Conservation (phyloP, 1,140 invertebrate genomes). For the Proales similis region DNA sequence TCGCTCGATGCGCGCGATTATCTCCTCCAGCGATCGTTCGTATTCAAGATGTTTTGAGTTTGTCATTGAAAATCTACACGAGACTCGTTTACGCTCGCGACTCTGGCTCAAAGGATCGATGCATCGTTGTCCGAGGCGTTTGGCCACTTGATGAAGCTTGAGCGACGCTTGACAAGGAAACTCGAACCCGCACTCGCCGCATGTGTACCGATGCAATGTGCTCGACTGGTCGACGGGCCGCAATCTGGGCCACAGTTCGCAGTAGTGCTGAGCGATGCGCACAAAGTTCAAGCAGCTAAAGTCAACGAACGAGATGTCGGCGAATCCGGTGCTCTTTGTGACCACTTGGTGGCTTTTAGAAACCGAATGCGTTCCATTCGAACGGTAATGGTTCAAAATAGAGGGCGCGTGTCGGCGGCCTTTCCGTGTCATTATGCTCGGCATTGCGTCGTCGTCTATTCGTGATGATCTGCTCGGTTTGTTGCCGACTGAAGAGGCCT, state of each 20-base stretch:
- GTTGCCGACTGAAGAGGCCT: not conserved
- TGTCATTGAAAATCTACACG: conserved; percentile 32
- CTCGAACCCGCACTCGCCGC: conserved; percentile 19
- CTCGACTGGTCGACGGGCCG: conserved; percentile 1
- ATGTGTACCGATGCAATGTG: conserved; percentile 31
- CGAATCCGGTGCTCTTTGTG: conserved; percentile 25
- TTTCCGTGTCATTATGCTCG: conserved; percentile 25
- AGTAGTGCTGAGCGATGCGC: conserved; percentile 11
- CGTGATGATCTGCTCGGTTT: not conserved
- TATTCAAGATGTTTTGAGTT: conserved; percentile 26
- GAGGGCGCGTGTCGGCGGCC: not conserved
- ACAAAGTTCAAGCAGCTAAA: conserved; percentile 33
- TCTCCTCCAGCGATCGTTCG: conserved; percentile 5
- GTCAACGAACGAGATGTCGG: conserved; percentile 21
- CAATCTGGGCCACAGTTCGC: conserved; percentile 30
- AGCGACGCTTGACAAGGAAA: conserved; percentile 12
- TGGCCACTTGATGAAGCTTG: conserved; percentile 4
- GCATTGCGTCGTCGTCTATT: not conserved
- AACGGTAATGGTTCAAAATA: not conserved
- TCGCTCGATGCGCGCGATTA: not conserved
- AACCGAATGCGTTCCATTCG: not conserved
- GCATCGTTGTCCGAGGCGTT: not conserved
- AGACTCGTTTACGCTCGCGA: too few relatives aligned
- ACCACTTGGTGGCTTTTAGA: conserved; percentile 1
- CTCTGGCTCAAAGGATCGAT: not conserved